Evolutionary conservation across 2,888 invertebrate species (phyloP).

Genomic region (Sabatieria punctata): DNA sequence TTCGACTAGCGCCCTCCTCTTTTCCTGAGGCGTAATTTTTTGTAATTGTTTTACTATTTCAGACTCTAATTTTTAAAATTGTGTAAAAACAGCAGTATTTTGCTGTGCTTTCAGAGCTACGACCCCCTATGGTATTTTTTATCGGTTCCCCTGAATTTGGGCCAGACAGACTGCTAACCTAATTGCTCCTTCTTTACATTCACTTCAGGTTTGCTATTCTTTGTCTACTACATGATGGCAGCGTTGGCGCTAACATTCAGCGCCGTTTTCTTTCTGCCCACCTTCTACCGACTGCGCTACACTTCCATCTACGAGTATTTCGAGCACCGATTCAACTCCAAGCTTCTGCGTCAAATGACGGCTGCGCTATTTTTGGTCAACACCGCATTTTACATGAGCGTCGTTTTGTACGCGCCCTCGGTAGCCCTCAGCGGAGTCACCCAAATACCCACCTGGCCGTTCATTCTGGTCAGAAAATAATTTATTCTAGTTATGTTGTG

Average conservation of each 20-base stretch:
- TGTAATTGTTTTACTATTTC: too few species aligned
- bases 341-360: neutral
- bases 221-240: conserved; percentile 4
- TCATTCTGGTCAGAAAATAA: neutral
- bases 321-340: conserved; percentile 15
- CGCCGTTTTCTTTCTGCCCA: conserved; percentile 19
- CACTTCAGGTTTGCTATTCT: conserved; percentile 1
- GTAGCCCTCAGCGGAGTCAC: conserved; percentile 14
- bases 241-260: conserved; percentile 12
- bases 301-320: conserved; percentile 24
- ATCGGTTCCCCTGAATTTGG: too few species aligned
- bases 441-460: neutral
- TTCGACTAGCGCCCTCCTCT: too few species aligned
- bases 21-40: too few species aligned
- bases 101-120: too few species aligned
- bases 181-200: too few species aligned
- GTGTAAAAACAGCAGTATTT: too few species aligned
- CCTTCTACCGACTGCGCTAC: conserved; percentile 22
- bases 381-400: conserved; percentile 15
- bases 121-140: too few species aligned
- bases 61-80: too few species aligned
- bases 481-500: neutral
- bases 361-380: neutral
- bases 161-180: too few species aligned
- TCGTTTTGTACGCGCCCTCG: conserved; percentile 23